Conservation (phyloP, 2,888 invertebrate genomes). For the Diaphora mendica region DNA sequence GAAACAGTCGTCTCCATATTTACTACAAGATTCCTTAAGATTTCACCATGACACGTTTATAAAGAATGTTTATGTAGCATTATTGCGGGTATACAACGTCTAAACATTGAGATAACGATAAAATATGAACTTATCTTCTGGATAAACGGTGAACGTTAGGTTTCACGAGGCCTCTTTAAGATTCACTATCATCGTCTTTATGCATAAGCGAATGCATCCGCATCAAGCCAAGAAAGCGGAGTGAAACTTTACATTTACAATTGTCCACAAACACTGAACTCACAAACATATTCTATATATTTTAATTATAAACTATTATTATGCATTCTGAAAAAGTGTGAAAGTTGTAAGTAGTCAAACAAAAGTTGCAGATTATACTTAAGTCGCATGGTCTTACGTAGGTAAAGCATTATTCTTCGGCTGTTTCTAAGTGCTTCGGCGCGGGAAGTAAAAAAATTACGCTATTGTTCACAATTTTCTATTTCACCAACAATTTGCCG, state of each 20-base stretch:
- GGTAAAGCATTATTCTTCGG: conserved; percentile 35
- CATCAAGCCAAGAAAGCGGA: conserved; percentile 52
- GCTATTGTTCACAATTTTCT: conserved; percentile 80
- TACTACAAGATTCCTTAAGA: conserved; percentile 38
- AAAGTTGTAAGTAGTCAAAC: conserved; percentile 43
- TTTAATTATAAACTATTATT: conserved; percentile 50
- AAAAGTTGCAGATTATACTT: conserved; percentile 40
- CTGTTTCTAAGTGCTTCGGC: conserved; percentile 49
- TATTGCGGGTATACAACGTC: conserved; percentile 44
- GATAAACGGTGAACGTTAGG: conserved; percentile 37
- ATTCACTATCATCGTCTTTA: conserved; percentile 41
- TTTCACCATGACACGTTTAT: conserved; percentile 37
- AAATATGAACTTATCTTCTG: conserved; percentile 49
- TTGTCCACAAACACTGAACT: conserved; percentile 52
- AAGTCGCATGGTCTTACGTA: conserved; percentile 44
- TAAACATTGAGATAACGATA: conserved; percentile 45
- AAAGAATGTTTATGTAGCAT: conserved; percentile 43
- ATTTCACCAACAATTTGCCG: conserved; percentile 75
- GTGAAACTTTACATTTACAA: conserved; percentile 63
- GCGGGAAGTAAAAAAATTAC: conserved; percentile 72
- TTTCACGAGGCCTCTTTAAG: conserved; percentile 19
- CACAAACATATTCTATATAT: conserved; percentile 38
- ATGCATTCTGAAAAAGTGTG: conserved; percentile 35
- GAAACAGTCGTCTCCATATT: conserved; percentile 28
- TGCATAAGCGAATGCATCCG: conserved; percentile 34